Base-by-base conservation (phyloP, 2,797 vertebrate species). In the Carduelis carduelis region DNA sequence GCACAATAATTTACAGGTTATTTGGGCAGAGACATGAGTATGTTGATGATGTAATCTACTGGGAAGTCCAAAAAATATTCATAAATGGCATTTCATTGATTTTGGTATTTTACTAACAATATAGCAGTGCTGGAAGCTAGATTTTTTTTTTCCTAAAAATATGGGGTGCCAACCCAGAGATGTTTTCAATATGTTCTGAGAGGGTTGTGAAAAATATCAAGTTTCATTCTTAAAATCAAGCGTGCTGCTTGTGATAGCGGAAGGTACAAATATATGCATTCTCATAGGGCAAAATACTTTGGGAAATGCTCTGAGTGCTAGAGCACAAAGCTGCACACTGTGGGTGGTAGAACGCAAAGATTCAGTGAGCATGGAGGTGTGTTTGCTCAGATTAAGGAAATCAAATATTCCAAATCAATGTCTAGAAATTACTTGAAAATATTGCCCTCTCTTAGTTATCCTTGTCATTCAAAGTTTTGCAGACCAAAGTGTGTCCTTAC, bases 381-480 rank as follows among this genome's bases (percentile, higher is more conserved):
- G 44, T 83, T 94, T 93, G 52, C 56, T 86, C 57, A 93, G 61
- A 63, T 90, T 90, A 86, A 47, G 50, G 59, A 78, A 91, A 93
- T 86, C 6, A 86, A 90, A 65, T 93, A 77, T 83, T 91, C 82
- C 64, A 86, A 52, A 68, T 65, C 26, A 57, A 2, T 77, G n/a
- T 55, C n/a, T 81, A 81, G 47, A 90, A 90, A 50, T 69, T 2
- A 55, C 55, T 63, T 83, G n/a, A 69, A 93, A 93, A 65, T 44
- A 46, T 65, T 90, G 90, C 39, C 14, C 0, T 0, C 9, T 87
- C 32, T 87, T 85, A 81, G 55, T 92, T 84, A 16, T 4, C 39
- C 46, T 87, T 91, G 46, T 65, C 46, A 78, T 61, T 44, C 65
- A 81, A 65, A 80, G 34, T 47, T 91, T 88, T 84, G 10, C 32